phyloP scores from a whole-genome alignment of 2,113 vertebrate species.

The Hepsetus odoe region DNA sequence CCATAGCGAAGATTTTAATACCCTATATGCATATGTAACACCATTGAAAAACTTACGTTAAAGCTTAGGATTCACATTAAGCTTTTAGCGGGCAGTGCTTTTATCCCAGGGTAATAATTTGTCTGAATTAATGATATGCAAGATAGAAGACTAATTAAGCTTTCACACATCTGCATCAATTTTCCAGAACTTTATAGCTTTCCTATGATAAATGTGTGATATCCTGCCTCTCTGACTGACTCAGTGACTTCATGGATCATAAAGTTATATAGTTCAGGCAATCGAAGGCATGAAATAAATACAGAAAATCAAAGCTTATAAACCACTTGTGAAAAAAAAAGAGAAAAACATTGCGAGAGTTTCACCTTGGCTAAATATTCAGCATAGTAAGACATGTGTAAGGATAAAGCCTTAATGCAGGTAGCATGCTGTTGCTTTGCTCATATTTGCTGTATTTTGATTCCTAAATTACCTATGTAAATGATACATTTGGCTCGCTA shows the following conservation, averaged over 20 bases:
- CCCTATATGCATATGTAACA: slow-evolving; percentile 18
- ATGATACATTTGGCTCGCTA: background rate
- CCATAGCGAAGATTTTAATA: slow-evolving; percentile 30
- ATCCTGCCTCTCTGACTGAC: background rate
- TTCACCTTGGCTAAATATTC: background rate
- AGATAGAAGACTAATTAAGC: background rate
- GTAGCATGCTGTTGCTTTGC: background rate
- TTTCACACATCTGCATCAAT: slow-evolving; percentile 12
- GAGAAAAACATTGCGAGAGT: background rate
- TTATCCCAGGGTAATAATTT: background rate
- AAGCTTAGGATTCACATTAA: slow-evolving; percentile 37
- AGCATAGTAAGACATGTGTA: background rate
- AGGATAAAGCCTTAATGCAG: background rate
- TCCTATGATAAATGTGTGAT: background rate
- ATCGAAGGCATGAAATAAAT: slow-evolving; percentile 29
- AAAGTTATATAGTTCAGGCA: slow-evolving; percentile 8
- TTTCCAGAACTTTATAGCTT: background rate
- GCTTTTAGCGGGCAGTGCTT: slow-evolving; percentile 18
- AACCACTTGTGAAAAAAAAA: background rate
- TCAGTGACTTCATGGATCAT: background rate
- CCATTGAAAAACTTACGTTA: slow-evolving; percentile 39
- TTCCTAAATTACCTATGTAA: background rate
- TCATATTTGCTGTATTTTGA: background rate
- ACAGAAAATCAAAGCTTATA: background rate
- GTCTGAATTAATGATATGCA: slow-evolving; percentile 9